Percentiles rank a stretch among this genome's conserved stretches.
Conservation (phyloP, 1,140 invertebrate species). For the Papilio polytes region DNA sequence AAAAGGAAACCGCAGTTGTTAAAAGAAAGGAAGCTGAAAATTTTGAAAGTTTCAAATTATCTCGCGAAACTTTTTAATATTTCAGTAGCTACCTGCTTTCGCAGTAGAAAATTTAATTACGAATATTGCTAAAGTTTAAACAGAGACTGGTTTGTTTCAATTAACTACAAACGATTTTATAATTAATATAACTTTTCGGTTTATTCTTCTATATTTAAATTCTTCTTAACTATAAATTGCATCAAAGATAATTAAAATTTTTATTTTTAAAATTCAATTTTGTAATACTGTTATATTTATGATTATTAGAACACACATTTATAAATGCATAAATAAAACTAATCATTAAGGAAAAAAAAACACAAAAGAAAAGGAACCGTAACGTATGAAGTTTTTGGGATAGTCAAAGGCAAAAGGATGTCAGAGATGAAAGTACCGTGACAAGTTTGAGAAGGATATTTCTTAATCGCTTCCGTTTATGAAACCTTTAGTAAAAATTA, state of each 20-base stretch:
- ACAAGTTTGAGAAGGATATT: not conserved
- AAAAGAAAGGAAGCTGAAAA: slow-evolving; percentile 18
- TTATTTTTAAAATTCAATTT: too few relatives aligned
- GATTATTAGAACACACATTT: too few relatives aligned
- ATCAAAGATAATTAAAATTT: not conserved
- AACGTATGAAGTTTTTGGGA: too few relatives aligned
- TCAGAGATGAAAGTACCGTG: not conserved
- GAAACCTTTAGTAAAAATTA: not conserved
- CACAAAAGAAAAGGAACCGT: too few relatives aligned
- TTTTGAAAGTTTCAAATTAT: slow-evolving; percentile 22
- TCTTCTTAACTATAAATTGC: not conserved
- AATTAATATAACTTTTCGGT: not conserved
- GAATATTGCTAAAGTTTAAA: slow-evolving; percentile 24
- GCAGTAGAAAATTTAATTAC: slow-evolving; percentile 2
- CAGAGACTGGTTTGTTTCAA: slow-evolving; percentile 22
- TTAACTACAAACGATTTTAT: slow-evolving; percentile 5
- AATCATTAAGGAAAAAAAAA: too few relatives aligned
- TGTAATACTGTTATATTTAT: too few relatives aligned
- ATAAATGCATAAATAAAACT: too few relatives aligned
- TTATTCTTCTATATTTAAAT: not conserved
- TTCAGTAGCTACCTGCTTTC: slow-evolving; percentile 9
- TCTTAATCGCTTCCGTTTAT: not conserved
- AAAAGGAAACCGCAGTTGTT: slow-evolving; percentile 16
- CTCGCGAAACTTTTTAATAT: slow-evolving; percentile 7
- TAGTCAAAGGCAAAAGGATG: not conserved